Percentiles rank a stretch among this genome's conserved stretches.
Conservation (phyloP, 1,140 invertebrate species). For the Thrips palmi region DNA sequence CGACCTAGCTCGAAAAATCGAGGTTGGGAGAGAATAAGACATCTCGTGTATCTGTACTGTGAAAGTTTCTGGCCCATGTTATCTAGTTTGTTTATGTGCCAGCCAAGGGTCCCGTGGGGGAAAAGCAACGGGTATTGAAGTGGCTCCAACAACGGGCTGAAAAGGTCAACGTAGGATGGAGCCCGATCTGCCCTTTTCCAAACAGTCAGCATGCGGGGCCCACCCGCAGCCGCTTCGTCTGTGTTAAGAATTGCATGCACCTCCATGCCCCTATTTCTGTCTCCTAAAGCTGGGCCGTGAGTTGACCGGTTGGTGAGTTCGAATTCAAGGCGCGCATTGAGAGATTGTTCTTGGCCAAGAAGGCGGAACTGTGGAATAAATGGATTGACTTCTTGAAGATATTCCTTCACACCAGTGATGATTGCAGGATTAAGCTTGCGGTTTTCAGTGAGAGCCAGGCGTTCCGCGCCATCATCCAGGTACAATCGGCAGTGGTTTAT, state of each 20-base stretch:
- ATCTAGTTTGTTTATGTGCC: neutral
- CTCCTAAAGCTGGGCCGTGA: slow-evolving; percentile 4
- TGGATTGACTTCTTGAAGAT: neutral
- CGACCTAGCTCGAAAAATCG: slow-evolving; percentile 1
- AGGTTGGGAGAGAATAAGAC: neutral
- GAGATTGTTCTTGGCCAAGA: slow-evolving; percentile 2
- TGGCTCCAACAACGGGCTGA: slow-evolving; percentile 4
- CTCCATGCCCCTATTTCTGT: neutral
- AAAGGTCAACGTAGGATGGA: neutral
- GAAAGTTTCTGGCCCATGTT: neutral
- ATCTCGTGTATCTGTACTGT: slow-evolving; percentile 1
- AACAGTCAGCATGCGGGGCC: neutral
- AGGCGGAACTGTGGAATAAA: neutral
- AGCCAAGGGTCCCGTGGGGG: neutral
- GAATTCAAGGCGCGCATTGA: slow-evolving; percentile 1
- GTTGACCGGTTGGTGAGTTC: neutral
- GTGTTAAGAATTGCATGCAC: neutral
- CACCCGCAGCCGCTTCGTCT: neutral
- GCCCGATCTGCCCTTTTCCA: neutral
- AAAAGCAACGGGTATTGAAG: slow-evolving; percentile 3
- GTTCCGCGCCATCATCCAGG: slow-evolving; percentile 7
- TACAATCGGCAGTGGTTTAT: slow-evolving; percentile 9
- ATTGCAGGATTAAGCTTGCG: too few relatives aligned
- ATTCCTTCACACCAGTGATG: too few relatives aligned
- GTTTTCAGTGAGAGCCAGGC: too few relatives aligned